These are phyloP conservation scores for Pangasius krempfi DNA, from an alignment of 2,797 vertebrate genomes.

Conservation along the genomic window DNA sequence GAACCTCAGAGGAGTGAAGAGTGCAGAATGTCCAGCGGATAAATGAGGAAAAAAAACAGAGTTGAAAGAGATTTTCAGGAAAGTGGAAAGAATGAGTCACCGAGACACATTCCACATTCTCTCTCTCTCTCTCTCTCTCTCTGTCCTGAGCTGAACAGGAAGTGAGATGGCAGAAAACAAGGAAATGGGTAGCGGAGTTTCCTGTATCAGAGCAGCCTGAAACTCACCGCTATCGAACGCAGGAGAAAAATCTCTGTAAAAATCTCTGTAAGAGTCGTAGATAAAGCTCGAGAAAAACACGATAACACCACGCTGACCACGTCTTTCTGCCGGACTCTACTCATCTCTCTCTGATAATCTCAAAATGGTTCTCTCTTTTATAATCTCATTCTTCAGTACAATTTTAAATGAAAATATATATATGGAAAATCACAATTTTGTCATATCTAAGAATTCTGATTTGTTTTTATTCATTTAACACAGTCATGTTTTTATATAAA, in stretches of 20 bases:
- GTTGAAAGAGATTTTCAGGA: constrained; percentile 27
- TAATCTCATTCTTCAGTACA: not conserved
- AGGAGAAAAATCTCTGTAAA: not conserved
- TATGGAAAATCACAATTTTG: no score
- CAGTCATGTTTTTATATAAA: no score
- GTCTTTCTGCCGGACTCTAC: not conserved
- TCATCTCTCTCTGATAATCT: no score
- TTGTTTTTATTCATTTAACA: no score
- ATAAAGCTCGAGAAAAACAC: not conserved
- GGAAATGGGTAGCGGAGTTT: constrained; percentile 43
- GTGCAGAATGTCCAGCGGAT: not conserved
- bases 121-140: not conserved
- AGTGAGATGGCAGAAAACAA: constrained; percentile 43
- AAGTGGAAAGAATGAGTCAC: constrained; percentile 48
- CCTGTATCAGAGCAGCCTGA: not conserved
- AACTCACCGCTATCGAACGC: not conserved
- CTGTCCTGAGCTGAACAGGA: constrained; percentile 37
- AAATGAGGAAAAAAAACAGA: not conserved
- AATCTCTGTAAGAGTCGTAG: not conserved
- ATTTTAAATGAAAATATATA: not conserved
- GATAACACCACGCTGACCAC: not conserved
- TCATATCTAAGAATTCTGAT: no score
- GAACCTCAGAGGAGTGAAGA: not conserved
- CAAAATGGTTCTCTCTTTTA: no score
- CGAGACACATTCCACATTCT: constrained; percentile 24